Percentiles rank a stretch among this genome's conserved stretches.
Conservation (phyloP, 2,888 invertebrate genomes). For the Rotaria sp. region DNA sequence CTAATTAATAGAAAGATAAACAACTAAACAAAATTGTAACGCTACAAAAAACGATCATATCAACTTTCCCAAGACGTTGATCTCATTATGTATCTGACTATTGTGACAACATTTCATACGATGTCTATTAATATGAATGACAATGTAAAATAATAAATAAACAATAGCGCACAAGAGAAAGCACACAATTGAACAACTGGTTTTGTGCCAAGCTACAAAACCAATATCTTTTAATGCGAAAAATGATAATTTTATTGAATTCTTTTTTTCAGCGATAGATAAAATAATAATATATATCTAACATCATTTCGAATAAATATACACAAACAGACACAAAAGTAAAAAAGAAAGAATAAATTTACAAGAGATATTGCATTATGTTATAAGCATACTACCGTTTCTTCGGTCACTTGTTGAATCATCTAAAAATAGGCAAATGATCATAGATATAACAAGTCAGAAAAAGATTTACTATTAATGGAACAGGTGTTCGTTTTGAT, state of each 20-base stretch:
- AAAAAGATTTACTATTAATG: background rate
- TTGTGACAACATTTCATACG: too few species aligned
- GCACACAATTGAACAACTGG: too few species aligned
- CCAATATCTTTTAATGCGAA: background rate
- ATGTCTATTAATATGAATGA: too few species aligned
- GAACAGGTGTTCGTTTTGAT: background rate
- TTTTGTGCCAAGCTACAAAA: too few species aligned
- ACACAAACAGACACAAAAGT: background rate
- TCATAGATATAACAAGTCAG: background rate
- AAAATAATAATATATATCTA: background rate
- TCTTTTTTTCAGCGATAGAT: background rate
- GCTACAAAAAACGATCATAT: too few species aligned
- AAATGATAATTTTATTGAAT: background rate
- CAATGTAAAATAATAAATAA: too few species aligned
- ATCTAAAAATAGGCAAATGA: background rate
- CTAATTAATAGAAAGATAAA: too few species aligned
- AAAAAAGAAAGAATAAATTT: background rate
- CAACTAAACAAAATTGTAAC: too few species aligned
- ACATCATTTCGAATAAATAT: constrained; percentile 11
- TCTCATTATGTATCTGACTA: too few species aligned
- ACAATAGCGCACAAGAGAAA: too few species aligned
- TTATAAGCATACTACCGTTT: background rate
- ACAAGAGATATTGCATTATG: background rate
- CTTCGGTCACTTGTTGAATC: background rate
- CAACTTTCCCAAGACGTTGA: too few species aligned